Conservation (phyloP, 2,113 vertebrate species). For the Alouatta palliata region DNA sequence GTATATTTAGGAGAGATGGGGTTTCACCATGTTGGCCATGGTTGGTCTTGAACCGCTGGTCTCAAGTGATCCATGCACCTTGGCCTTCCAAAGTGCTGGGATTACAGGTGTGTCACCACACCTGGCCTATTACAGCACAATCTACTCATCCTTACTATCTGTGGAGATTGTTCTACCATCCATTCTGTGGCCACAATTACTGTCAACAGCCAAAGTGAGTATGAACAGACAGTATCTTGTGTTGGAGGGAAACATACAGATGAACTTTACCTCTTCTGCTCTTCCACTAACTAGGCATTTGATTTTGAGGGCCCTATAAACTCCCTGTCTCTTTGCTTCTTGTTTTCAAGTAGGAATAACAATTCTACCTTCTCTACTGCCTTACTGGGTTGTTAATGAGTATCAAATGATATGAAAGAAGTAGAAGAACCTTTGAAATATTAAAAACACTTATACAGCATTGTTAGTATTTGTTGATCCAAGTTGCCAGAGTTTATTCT, state of each 20-base stretch:
- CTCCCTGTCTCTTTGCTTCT: background rate
- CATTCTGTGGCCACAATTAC: background rate
- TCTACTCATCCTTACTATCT: background rate
- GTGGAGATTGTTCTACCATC: background rate
- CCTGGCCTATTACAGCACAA: background rate
- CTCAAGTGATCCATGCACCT: too few species aligned
- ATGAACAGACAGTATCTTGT: fast-evolving
- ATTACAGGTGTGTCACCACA: too few species aligned
- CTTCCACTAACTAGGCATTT: background rate
- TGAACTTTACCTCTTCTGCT: background rate
- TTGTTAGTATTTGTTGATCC: background rate
- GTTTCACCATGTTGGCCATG: too few species aligned
- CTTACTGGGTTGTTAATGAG: background rate
- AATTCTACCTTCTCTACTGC: background rate
- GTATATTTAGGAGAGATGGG: too few species aligned
- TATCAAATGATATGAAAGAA: background rate
- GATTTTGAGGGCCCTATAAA: background rate
- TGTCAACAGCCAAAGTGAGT: background rate
- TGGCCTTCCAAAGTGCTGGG: too few species aligned
- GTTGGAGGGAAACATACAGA: background rate
- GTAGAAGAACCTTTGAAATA: background rate
- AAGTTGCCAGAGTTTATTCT: background rate
- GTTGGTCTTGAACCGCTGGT: too few species aligned
- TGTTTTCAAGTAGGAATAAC: background rate
- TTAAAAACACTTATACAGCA: background rate